Evolutionary conservation across 2,797 vertebrate genomes (phyloP).

Genomic region (Kryptopterus vitreolus): DNA sequence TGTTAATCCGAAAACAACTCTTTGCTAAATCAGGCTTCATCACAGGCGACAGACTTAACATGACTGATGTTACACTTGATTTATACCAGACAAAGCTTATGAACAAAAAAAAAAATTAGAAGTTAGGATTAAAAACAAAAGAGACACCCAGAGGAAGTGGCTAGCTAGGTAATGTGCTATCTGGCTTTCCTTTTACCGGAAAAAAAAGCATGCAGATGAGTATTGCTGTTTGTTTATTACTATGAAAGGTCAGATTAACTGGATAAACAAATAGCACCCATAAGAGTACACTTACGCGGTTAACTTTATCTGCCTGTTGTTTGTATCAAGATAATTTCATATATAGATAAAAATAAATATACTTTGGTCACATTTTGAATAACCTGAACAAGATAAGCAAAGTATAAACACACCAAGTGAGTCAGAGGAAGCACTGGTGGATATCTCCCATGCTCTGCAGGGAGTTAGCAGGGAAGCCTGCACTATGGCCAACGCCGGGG

Average conservation of each 20-base stretch:
- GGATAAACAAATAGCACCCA: background rate
- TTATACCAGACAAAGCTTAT: background rate
- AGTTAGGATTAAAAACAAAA: conserved; percentile 1
- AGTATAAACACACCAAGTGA: conserved; percentile 11
- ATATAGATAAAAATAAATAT: background rate
- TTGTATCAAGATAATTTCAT: background rate
- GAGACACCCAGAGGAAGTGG: conserved; percentile 41
- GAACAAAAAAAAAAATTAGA: conserved; percentile 8
- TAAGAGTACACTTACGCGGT: background rate
- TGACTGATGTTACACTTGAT: background rate
- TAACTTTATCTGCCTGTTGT: background rate
- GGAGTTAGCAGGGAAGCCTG: conserved; percentile 57
- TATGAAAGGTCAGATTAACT: background rate
- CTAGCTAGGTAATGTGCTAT: conserved; percentile 15
- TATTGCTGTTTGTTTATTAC: background rate
- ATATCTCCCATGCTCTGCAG: conserved; percentile 23
- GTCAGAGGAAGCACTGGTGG: conserved; percentile 43
- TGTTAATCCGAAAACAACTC: background rate
- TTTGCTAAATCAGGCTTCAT: conserved; percentile 18
- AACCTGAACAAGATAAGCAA: background rate
- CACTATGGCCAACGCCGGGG: conserved; percentile 50
- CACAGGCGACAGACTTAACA: conserved; percentile 12
- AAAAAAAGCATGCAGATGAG: background rate
- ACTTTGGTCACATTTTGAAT: background rate
- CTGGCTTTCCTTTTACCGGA: conserved; percentile 38